phyloP scores from a whole-genome alignment of 2,797 vertebrate genomes.

The Eremophila alpestris region DNA sequence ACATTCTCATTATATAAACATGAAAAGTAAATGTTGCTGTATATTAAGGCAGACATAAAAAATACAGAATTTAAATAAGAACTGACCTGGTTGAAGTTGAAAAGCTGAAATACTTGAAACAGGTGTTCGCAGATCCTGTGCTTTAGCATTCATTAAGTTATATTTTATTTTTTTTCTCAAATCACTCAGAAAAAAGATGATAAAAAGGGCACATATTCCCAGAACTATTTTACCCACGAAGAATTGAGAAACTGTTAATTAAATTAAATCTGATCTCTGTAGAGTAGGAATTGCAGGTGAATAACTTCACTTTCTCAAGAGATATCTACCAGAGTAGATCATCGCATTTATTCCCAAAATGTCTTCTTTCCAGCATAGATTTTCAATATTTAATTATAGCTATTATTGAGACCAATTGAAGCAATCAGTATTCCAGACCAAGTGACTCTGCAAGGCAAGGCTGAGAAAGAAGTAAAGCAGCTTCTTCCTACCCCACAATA shows the following conservation, averaged over 20 bases:
- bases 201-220: background rate
- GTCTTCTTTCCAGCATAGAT: background rate
- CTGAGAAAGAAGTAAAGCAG: background rate
- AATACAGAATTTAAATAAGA: background rate
- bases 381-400: conserved; percentile 1
- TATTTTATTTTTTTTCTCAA: background rate
- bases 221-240: background rate
- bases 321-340: background rate
- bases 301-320: background rate
- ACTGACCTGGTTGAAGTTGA: conserved; percentile 3
- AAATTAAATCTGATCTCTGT: background rate
- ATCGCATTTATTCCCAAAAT: background rate
- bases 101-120: background rate
- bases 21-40: conserved; percentile 8
- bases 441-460: background rate
- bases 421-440: background rate
- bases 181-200: background rate
- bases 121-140: background rate
- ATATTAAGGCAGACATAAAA: background rate
- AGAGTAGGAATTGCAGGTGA: background rate
- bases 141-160: background rate
- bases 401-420: background rate
- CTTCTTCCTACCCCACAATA: accelerated
- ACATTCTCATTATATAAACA: conserved; percentile 19
- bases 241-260: background rate